Percentiles rank a stretch among this genome's conserved stretches.
phyloP scores from a whole-genome alignment of 2,888 invertebrate species.

The Lycocerus yunnanus region DNA sequence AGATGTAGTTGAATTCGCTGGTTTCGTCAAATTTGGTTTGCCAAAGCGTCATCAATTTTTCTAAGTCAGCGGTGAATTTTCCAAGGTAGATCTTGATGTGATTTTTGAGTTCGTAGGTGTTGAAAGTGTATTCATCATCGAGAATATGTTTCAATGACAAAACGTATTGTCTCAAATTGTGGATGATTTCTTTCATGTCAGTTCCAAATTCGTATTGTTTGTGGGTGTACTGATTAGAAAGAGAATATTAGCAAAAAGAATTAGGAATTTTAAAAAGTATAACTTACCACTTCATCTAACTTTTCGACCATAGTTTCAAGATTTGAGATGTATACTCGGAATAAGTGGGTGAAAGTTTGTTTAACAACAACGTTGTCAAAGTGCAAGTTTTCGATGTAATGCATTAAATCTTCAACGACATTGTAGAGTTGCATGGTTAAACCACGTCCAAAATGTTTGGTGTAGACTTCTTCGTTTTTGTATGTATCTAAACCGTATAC shows the following conservation, averaged over 20 bases:
- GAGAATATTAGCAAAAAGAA: background rate
- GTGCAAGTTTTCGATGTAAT: background rate
- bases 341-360: background rate
- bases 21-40: constrained; percentile 6
- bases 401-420: background rate
- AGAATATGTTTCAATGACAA: constrained; percentile 7
- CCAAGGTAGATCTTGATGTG: constrained; percentile 8
- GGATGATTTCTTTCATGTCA: background rate
- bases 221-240: background rate
- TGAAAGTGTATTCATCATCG: constrained; percentile 6
- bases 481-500: background rate
- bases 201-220: background rate
- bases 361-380: background rate
- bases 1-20: background rate
- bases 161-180: constrained; percentile 6
- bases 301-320: background rate
- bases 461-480: background rate
- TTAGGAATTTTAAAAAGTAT: background rate
- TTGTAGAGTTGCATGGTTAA: background rate
- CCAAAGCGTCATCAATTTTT: background rate
- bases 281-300: background rate
- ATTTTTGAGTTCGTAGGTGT: constrained; percentile 10
- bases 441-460: background rate
- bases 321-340: background rate
- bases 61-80: constrained; percentile 10